These are phyloP conservation scores for Coleophora deauratella DNA, from an alignment of 2,888 invertebrate species.

Conservation along the genomic window DNA sequence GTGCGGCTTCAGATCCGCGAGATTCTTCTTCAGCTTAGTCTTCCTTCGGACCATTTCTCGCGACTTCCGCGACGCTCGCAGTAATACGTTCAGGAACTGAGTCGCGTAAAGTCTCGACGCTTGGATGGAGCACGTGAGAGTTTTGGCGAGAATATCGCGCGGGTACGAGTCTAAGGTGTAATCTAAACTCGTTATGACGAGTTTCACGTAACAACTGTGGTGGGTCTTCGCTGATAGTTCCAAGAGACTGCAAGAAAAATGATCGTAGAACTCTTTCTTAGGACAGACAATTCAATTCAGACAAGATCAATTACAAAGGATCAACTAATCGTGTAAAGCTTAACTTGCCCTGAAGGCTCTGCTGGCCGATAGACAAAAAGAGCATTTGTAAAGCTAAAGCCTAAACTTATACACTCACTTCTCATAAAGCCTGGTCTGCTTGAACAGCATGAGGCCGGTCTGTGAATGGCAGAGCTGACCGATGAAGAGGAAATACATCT, in stretches of 20 bases:
- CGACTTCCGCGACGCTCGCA: conserved; percentile 79
- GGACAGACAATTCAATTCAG: no score
- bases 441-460: conserved; percentile 80
- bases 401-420: conserved; percentile 74
- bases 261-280: conserved; percentile 8
- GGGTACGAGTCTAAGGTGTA: conserved; percentile 85
- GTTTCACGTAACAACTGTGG: conserved; percentile 94
- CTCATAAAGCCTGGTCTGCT: conserved; percentile 82
- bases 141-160: conserved; percentile 76
- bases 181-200: conserved; percentile 93
- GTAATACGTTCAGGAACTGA: conserved; percentile 89
- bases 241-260: conserved; percentile 76
- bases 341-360: no score
- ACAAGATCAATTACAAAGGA: no score
- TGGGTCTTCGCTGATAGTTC: conserved; percentile 87
- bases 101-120: conserved; percentile 86
- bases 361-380: no score
- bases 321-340: no score
- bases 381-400: no score
- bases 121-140: conserved; percentile 73
- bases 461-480: conserved; percentile 87
- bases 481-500: conserved; percentile 95
- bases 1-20: conserved; percentile 37
- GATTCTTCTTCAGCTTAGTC: conserved; percentile 52
- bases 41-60: conserved; percentile 56